These are phyloP conservation scores for Bucorvus abyssinicus DNA, from an alignment of 2,797 vertebrate species.

Conservation along the genomic window DNA sequence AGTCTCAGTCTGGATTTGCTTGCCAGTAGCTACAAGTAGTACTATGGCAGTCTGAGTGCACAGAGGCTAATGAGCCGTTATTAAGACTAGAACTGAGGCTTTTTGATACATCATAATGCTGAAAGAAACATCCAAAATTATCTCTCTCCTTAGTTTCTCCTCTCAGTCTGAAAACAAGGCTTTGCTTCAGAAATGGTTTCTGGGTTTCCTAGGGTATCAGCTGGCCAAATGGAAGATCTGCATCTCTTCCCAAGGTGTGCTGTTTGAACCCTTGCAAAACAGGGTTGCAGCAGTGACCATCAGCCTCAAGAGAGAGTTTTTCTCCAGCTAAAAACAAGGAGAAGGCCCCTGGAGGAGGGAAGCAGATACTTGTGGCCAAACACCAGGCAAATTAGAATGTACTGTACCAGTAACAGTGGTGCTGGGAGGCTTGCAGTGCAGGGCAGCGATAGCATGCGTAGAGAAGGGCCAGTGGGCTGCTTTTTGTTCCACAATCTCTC, in stretches of 20 bases:
- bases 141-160: background rate
- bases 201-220: background rate
- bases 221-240: background rate
- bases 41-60: background rate
- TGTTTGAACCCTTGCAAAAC: background rate
- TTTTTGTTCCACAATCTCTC: background rate
- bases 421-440: rapidly evolving
- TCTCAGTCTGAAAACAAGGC: background rate
- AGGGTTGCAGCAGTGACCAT: background rate
- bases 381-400: background rate
- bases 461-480: background rate
- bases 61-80: background rate
- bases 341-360: background rate
- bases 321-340: background rate
- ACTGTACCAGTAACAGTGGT: no score
- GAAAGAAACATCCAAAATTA: background rate
- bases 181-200: background rate
- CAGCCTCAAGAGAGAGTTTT: background rate
- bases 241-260: background rate
- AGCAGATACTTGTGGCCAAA: background rate
- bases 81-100: background rate
- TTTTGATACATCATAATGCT: background rate
- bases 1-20: background rate
- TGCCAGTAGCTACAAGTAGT: background rate
- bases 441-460: background rate